phyloP scores from a whole-genome alignment of 2,797 vertebrate genomes.

The Champsocephalus esox region DNA sequence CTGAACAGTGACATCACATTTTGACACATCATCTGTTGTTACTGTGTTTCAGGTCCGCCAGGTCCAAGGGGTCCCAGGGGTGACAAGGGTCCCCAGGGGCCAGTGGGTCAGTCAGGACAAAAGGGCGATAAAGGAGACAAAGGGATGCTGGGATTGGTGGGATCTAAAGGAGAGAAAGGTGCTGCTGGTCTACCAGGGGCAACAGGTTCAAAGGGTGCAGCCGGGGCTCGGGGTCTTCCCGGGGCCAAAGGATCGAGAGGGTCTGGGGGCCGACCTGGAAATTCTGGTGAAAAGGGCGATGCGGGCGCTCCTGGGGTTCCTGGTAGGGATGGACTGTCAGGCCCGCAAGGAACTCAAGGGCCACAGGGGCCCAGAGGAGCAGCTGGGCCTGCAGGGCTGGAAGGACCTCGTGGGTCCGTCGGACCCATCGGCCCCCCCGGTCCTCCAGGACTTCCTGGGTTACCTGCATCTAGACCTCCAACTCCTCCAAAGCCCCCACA shows the following conservation, averaged over 20 bases:
- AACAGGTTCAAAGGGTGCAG: slow-evolving; percentile 89
- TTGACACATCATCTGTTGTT: slow-evolving; percentile 20
- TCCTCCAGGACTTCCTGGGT: slow-evolving; percentile 88
- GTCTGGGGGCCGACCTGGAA: slow-evolving; percentile 91
- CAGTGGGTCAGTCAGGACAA: slow-evolving; percentile 88
- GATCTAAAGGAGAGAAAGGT: slow-evolving; percentile 92
- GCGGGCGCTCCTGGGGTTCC: slow-evolving; percentile 87
- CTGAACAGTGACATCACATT: not conserved
- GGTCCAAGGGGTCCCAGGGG: slow-evolving; percentile 94
- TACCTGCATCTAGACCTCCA: slow-evolving; percentile 64
- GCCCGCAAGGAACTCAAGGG: slow-evolving; percentile 89
- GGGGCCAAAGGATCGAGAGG: slow-evolving; percentile 95
- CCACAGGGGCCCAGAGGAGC: slow-evolving; percentile 89
- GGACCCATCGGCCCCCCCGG: slow-evolving; percentile 91
- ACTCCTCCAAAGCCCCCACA: slow-evolving; percentile 25
- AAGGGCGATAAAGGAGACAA: slow-evolving; percentile 96
- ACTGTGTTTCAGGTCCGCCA: slow-evolving; percentile 89
- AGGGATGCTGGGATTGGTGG: slow-evolving; percentile 88
- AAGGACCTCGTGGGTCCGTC: slow-evolving; percentile 88
- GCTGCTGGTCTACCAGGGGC: slow-evolving; percentile 85
- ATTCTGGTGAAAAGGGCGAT: slow-evolving; percentile 91
- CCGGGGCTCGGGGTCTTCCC: slow-evolving; percentile 88
- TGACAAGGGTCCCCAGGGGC: slow-evolving; percentile 93
- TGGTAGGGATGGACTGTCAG: slow-evolving; percentile 89
- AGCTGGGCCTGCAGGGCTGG: slow-evolving; percentile 88